These are phyloP conservation scores for Larimichthys crocea DNA, from an alignment of 2,113 vertebrate genomes.

Conservation along the genomic window DNA sequence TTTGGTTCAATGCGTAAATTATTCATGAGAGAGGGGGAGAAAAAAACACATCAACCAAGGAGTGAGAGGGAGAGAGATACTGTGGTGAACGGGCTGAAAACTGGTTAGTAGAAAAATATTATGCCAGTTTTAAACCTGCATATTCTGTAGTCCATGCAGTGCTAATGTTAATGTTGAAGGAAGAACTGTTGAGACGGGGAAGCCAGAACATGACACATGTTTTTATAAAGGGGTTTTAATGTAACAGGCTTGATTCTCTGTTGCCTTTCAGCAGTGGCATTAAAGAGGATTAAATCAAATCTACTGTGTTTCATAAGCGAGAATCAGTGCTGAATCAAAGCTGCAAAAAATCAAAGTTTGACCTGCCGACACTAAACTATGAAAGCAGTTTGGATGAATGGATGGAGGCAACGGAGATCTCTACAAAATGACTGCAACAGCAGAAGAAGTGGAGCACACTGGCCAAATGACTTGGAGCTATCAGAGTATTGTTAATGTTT, in stretches of 20 bases:
- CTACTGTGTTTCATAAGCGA: not conserved
- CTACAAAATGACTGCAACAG: no score
- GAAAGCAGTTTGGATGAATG: not conserved
- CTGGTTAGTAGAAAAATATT: not conserved
- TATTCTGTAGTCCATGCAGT: not conserved
- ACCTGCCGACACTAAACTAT: not conserved
- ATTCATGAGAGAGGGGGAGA: constrained; percentile 20
- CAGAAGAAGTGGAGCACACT: no score
- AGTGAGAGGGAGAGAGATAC: not conserved
- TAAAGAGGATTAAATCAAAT: not conserved
- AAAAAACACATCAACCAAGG: not conserved
- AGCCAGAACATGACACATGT: not conserved
- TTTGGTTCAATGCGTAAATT: constrained; percentile 12
- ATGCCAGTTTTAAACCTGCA: not conserved
- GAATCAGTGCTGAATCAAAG: not conserved
- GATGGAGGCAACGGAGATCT: not conserved
- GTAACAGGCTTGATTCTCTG: not conserved
- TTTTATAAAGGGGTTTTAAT: not conserved
- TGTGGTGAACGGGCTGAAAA: not conserved
- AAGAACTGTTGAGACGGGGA: no score
- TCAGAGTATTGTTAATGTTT: no score
- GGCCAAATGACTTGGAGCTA: no score
- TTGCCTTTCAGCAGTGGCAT: not conserved
- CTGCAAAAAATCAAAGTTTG: not conserved
- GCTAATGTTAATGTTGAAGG: not conserved